Conservation (phyloP, 2,797 vertebrate genomes). For the Anabacerthia variegaticeps region DNA sequence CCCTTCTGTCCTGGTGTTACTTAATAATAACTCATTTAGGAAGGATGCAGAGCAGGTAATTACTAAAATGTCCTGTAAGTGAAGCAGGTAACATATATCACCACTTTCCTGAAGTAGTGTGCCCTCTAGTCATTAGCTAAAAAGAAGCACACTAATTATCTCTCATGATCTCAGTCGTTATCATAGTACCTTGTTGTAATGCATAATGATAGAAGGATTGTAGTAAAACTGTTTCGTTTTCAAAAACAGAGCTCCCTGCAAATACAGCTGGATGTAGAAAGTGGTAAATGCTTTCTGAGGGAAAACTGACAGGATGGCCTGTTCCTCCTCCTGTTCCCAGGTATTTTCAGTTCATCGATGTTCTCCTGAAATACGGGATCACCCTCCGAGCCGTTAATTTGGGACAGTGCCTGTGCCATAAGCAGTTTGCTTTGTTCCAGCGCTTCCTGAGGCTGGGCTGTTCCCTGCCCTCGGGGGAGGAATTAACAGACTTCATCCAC, state of each 20-base stretch:
- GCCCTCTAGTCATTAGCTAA: neutral
- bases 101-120: neutral
- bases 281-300: neutral
- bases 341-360: slow-evolving; percentile 61
- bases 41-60: neutral
- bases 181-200: neutral
- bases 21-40: neutral
- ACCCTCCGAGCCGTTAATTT: slow-evolving; percentile 74
- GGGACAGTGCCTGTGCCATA: slow-evolving; percentile 72
- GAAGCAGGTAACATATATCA: neutral
- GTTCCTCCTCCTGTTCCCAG: slow-evolving; percentile 29
- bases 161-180: neutral
- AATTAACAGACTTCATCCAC: slow-evolving; percentile 62
- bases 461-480: slow-evolving; percentile 43
- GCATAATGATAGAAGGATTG: neutral
- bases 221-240: neutral
- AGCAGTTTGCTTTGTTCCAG: slow-evolving; percentile 72
- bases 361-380: slow-evolving; percentile 76
- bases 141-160: neutral
- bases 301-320: neutral
- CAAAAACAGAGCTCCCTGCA: neutral
- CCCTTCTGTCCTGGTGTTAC: neutral
- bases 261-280: neutral
- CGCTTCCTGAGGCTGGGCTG: slow-evolving; percentile 76
- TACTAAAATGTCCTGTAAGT: neutral